Conservation (phyloP, 2,888 invertebrate species). For the Zeuzera pyrina region DNA sequence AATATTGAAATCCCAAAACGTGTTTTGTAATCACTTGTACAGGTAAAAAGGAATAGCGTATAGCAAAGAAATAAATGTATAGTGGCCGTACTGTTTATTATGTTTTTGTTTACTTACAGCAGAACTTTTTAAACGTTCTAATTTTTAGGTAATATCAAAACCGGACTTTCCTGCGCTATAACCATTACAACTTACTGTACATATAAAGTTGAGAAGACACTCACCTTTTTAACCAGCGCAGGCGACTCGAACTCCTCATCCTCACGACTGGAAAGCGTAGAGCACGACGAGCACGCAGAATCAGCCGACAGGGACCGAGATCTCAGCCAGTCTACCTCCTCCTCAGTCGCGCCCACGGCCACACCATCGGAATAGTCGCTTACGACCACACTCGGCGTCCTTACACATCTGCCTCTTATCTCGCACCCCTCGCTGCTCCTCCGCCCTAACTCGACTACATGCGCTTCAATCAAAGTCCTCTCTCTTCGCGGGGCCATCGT, state of each 20-base stretch:
- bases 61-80: too few species aligned
- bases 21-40: too few species aligned
- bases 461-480: conserved; percentile 62
- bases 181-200: too few species aligned
- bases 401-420: conserved; percentile 74
- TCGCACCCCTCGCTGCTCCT: conserved; percentile 63
- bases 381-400: conserved; percentile 90
- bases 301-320: conserved; percentile 73
- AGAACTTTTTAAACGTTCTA: too few species aligned
- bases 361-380: conserved; percentile 87
- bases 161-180: too few species aligned
- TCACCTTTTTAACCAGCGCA: conserved; percentile 64
- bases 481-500: conserved; percentile 55
- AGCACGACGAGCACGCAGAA: conserved; percentile 84
- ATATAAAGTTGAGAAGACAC: conserved; percentile 24
- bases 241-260: conserved; percentile 72
- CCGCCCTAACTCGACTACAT: conserved; percentile 72
- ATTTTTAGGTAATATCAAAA: too few species aligned
- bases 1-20: too few species aligned
- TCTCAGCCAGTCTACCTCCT: conserved; percentile 60
- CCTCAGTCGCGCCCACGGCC: conserved; percentile 57
- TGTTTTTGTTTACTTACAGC: too few species aligned
- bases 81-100: too few species aligned
- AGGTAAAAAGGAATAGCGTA: too few species aligned
- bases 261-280: conserved; percentile 82